phyloP scores from a whole-genome alignment of 2,888 invertebrate species.

The Drosophila ustulata region DNA sequence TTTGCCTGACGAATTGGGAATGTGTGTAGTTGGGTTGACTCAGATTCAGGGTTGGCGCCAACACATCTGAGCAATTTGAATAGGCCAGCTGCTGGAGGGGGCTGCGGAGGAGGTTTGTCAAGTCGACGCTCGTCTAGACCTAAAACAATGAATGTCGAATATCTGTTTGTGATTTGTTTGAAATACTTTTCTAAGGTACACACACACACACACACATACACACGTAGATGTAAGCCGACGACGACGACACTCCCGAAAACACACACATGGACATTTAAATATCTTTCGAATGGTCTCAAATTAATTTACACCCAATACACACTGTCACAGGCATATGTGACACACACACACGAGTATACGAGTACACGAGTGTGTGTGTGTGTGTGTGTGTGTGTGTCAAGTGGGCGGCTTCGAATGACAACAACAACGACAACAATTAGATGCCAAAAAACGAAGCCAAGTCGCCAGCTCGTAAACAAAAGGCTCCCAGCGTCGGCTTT shows the following conservation, averaged over 20 bases:
- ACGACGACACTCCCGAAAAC: slow-evolving; percentile 11
- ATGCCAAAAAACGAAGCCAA: slow-evolving; percentile 70
- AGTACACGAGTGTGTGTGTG: slow-evolving; percentile 6
- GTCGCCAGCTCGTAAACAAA: slow-evolving; percentile 64
- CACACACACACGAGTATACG: too few relatives aligned
- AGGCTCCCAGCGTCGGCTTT: slow-evolving; percentile 55
- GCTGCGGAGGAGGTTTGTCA: slow-evolving; percentile 26
- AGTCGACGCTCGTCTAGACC: slow-evolving; percentile 69
- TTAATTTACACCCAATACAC: slow-evolving; percentile 75
- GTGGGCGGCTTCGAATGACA: slow-evolving; percentile 58
- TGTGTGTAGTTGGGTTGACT: slow-evolving; percentile 34
- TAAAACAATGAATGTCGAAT: slow-evolving; percentile 77
- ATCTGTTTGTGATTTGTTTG: slow-evolving; percentile 80
- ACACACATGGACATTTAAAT: slow-evolving; percentile 57
- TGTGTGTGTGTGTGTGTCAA: slow-evolving; percentile 11
- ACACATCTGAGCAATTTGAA: slow-evolving; percentile 25
- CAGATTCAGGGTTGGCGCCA: slow-evolving; percentile 3
- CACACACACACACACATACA: slow-evolving; percentile 18
- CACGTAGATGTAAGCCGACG: background rate
- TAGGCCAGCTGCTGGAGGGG: background rate
- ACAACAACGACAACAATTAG: slow-evolving; percentile 66
- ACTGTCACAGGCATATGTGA: slow-evolving; percentile 1
- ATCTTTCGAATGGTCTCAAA: slow-evolving; percentile 71
- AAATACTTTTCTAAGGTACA: slow-evolving; percentile 68
- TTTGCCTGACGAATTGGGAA: slow-evolving; percentile 57